Base-by-base conservation (phyloP, 2,113 vertebrate genomes). In the Rhinichthys klamathensis region DNA sequence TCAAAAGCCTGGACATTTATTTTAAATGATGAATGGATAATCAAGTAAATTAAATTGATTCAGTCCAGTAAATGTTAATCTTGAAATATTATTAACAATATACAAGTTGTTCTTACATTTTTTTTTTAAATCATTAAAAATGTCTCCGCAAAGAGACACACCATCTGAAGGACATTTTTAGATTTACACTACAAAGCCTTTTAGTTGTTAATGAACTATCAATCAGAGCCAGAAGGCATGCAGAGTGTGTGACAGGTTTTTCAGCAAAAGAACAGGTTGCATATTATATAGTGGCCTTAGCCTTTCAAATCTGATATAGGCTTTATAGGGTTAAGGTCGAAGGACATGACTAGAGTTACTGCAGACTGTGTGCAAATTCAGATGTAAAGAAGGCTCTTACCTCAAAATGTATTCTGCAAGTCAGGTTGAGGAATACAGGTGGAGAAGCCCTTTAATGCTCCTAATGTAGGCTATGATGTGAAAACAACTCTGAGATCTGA, bases 401-500 rank as follows among this genome's bases (percentile, higher is more conserved):
- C 84, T 84, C 44, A 49, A 77, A 76, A 77, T 73, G 51, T 21
- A 21, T 72, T 77, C 49, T 51, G 38, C 65, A 49, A 63, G 58
- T 46, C 63, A 30, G 76, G 35, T 67, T 35, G 51, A 80, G 25
- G 46, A 72, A 80, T 13, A 35, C 63, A 72, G 58, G 32, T 56
- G 11, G 10, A 58, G 51, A n/a, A 70, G 84, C n/a, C 30, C 58
- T 44, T 73, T 38, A 84, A 87, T 44, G 65, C 54, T 1, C 2
- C 85, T 89, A 82, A 87, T 78, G 21, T 63, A 84, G 73, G 85
- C 85, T 54, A 84, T 78, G 85, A 87, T 54, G 58, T 30, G 32
- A 38, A 30, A 60, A 60, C 35, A 25, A 65, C 65, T 85, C 56
- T 5, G 74, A 35, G 51, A 79, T 63, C 46, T 30, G 44, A 75